Base-by-base conservation (phyloP, 1,140 invertebrate genomes). In the Scaptomyza pallida region DNA sequence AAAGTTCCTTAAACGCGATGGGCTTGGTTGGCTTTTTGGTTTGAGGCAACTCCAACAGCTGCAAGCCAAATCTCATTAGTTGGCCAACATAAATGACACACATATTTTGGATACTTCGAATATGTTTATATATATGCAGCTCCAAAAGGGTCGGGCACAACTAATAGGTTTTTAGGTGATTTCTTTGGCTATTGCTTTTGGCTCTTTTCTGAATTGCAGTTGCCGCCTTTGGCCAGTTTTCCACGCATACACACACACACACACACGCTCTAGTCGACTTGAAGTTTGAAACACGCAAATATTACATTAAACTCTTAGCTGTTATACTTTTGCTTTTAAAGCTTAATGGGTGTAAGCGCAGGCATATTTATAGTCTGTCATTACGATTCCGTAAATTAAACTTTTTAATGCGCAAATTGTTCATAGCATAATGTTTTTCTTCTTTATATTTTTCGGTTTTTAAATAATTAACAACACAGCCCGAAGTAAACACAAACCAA, bases 351-450 rank as follows among this genome's bases (percentile, higher is more conserved):
- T 81, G 82, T 78, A 86, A 81, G 81, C 59, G 81, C 59, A 65
- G 77, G 79, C 75, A 80, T 80, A 85, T 86, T 85, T 88, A 86
- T 77, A 75, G 82, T 47, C 77, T 88, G 81, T 88, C 81, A 81
- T 85, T 85, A 85, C 65, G 77, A 81, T 86, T 81, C 78, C 78
- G 77, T 81, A 86, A 88, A 86, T 81, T 86, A 81, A 88, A 68
- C 78, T 88, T 88, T 85, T 86, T 86, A 86, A 88, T 86, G 81
- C 82, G 82, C 85, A 81, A 86, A 86, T 88, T 88, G 70, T 75
- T 88, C 70, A 35, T 45, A 60, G 77, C 71, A 79, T 85, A 80
- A 83, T 62, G 68, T 82, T 73, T 85, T 69, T 79, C 23, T 26
- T 26, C 6, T 26, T 26, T 26, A 5, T 26, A 6, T 26, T 30